Evolutionary conservation across 1,140 invertebrate genomes (phyloP), one percentile per base, ranked within the genome.

Genomic region (Saccostrea glomerata): DNA sequence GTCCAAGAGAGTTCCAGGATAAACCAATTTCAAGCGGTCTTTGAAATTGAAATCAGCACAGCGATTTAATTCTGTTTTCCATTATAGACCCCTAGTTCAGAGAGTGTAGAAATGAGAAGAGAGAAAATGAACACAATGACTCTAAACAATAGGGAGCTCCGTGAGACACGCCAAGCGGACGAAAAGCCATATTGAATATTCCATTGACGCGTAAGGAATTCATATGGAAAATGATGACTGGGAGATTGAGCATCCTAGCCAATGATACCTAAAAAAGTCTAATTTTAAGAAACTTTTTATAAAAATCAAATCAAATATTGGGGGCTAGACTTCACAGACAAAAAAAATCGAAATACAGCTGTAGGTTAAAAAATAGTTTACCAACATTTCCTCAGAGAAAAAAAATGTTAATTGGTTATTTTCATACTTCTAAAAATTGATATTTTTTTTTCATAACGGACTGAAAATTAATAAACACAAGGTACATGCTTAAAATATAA

Each of bases 11-110:
- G 30, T 60, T 85, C 84, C 30, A 63, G 66, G 60, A 56, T 84
- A 54, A 85, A 85, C 66, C 86, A 87, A 87, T 89, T 89, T 89
- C 87, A 56, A 55, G 23, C 56, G 13, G 55, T 89, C 84, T 87
- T 89, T 89, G 86, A 87, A 89, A 87, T 83, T 89, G 82, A 87
- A 89, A 89, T 87, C 89, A 87, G 60, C 89, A 85, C 84, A 89
- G 89, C 89, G 86, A 84, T 87, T 84, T 85, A 87, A 89, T 89
- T 89, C 89, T 84, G 89, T 89, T 87, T 89, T 85, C 89, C 86
- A 87, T 89, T 89, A 87, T 89, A 66, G 40, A 82, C n/a, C 55
- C 23, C 25, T 73, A 73, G 89, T 89, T 89, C 89, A 89, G 63
- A 87, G 89, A 89, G 89, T 89, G 77, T 83, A 89, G 83, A 77